Conservation (phyloP, 2,888 invertebrate species). For the Cryptops parisi region DNA sequence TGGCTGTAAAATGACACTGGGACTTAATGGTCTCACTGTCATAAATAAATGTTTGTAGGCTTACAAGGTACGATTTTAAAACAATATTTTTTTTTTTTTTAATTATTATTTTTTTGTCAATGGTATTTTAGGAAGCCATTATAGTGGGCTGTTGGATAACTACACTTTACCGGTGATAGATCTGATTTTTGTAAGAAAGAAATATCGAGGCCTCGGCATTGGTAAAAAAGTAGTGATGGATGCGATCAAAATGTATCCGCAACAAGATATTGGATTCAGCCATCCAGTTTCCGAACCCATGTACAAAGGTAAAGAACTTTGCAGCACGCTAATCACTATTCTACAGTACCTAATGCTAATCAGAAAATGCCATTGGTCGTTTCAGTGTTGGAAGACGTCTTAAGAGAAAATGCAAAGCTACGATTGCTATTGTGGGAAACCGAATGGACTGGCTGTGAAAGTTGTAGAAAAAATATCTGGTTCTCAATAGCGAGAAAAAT, state of each 20-base stretch:
- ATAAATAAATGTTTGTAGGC: too few relatives aligned
- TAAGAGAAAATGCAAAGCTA: neutral
- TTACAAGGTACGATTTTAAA: too few relatives aligned
- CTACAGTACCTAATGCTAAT: too few relatives aligned
- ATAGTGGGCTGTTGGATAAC: slow-evolving; percentile 20
- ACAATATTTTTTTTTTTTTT: too few relatives aligned
- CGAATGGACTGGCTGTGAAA: slow-evolving; percentile 7
- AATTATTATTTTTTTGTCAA: too few relatives aligned
- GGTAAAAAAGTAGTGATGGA: slow-evolving; percentile 29
- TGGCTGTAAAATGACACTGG: too few relatives aligned
- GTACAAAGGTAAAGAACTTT: slow-evolving; percentile 28
- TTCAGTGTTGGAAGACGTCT: slow-evolving; percentile 6
- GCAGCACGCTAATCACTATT: too few relatives aligned
- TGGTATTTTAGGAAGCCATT: too few relatives aligned
- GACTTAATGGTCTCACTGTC: too few relatives aligned
- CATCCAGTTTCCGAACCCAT: slow-evolving; percentile 31
- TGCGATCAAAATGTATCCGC: slow-evolving; percentile 24
- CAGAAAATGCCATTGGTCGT: too few relatives aligned
- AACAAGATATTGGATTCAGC: slow-evolving; percentile 32
- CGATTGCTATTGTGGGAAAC: slow-evolving; percentile 6
- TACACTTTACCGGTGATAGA: slow-evolving; percentile 32
- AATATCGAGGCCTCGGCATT: slow-evolving; percentile 28
- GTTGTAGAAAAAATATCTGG: slow-evolving; percentile 5
- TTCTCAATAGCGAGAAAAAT: neutral
- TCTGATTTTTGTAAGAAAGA: slow-evolving; percentile 30